Base-by-base conservation (phyloP, 2,888 invertebrate genomes). In the Parthenolecanium corni region DNA sequence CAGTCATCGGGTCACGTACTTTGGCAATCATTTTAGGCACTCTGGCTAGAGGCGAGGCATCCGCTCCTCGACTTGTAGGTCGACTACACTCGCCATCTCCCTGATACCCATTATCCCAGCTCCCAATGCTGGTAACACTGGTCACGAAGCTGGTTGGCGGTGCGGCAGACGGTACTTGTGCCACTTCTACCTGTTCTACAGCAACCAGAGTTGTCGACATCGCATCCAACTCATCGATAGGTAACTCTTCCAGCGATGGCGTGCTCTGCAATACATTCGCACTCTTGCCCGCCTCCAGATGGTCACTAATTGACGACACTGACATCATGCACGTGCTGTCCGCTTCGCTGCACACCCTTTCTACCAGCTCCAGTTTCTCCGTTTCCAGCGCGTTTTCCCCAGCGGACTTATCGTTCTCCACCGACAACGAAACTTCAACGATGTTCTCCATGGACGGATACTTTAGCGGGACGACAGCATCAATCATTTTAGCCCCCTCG, bases 91-190 rank as follows among this genome's bases (percentile, higher is more conserved):
- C 89, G 4, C 89, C 89, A 74, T 89, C 89, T 11, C 92, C 92
- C 75, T 91, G 92, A 75, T 92, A 93, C 46, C 94, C 93, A n/a
- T 85, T 87, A 74, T 94, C 93, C 68, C 91, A 78, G 74, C 92
- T 93, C 25, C 89, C 88, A 66, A 89, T 89, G 72, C 90, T 89
- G n/a, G 89, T 89, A 18, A 89, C 86, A 71, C 89, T 89, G 2
- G 88, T 89, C 20, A 89, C 84, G 70, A 89, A 88, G 72, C 86
- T 86, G 68, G 80, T 85, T 12, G 83, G 66, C 12, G 83, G 66
- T 18, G 65, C 62, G 63, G 56, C 64, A 52, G 38, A 66, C 56
- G 51, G 61, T 53, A 40, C 46, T 31, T 23, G 64, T 64, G 52
- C 58, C 58, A 46, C 49, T 51, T 66, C 62, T 40, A 66, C 46